Evolutionary conservation across 2,888 invertebrate genomes (phyloP).

Genomic region (Dryocosmus kuriphilus): DNA sequence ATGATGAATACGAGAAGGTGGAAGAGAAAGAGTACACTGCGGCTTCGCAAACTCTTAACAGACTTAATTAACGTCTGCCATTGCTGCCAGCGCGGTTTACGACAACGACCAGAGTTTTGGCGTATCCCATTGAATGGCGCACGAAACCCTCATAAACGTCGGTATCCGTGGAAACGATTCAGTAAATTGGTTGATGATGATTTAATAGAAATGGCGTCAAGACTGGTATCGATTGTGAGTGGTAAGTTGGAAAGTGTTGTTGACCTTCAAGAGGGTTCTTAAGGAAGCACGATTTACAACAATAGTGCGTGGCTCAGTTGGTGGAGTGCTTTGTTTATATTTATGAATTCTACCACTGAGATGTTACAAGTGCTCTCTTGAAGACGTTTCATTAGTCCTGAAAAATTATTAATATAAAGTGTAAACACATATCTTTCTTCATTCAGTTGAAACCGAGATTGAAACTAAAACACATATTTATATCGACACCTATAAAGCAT

Average conservation of each 20-base stretch:
- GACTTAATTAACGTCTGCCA: conserved; percentile 74
- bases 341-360: no score
- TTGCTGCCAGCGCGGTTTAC: conserved; percentile 67
- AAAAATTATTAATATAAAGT: no score
- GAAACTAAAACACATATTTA: no score
- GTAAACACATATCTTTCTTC: no score
- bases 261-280: not conserved
- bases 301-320: no score
- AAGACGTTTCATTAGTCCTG: no score
- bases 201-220: conserved; percentile 1
- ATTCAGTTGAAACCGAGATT: no score
- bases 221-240: not conserved
- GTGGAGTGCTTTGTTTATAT: no score
- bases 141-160: conserved; percentile 61
- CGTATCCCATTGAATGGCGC: conserved; percentile 51
- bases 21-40: conserved; percentile 54
- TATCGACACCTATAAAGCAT: no score
- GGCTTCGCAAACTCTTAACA: conserved; percentile 69
- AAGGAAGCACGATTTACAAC: no score
- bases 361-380: no score
- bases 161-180: conserved; percentile 58
- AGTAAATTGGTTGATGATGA: conserved; percentile 57
- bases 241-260: not conserved
- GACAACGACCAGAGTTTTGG: conserved; percentile 59
- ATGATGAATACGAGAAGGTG: conserved; percentile 34